Percentiles rank a stretch among this genome's conserved stretches.
phyloP scores from a whole-genome alignment of 1,140 invertebrate species.

The Drosophila carrolli region DNA sequence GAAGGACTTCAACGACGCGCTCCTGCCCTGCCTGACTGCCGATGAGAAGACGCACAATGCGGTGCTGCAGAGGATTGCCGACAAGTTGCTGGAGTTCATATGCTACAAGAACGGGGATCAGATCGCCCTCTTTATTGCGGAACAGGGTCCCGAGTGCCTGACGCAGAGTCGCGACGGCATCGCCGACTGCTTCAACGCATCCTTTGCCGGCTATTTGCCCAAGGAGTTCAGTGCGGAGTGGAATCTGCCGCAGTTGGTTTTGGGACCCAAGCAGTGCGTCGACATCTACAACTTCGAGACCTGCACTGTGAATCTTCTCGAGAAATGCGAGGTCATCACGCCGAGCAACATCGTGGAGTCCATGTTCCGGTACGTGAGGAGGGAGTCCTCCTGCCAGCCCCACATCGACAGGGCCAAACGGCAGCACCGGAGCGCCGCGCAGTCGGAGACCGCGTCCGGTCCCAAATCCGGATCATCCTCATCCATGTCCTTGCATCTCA shows the following conservation, averaged over 20 bases:
- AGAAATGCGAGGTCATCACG: conserved; percentile 89
- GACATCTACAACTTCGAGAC: conserved; percentile 87
- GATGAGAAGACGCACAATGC: conserved; percentile 85
- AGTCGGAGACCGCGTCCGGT: not conserved
- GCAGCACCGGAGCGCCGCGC: conserved; percentile 5
- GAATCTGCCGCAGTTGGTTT: conserved; percentile 62
- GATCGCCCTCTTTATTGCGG: conserved; percentile 92
- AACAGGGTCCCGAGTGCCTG: conserved; percentile 91
- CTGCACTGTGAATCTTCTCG: conserved; percentile 88
- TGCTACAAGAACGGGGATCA: conserved; percentile 93
- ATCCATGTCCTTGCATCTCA: not conserved
- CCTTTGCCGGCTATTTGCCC: conserved; percentile 85
- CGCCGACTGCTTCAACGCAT: conserved; percentile 87
- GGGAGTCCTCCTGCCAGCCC: conserved; percentile 71
- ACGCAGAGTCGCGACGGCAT: conserved; percentile 86
- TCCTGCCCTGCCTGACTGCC: conserved; percentile 88
- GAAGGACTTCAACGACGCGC: conserved; percentile 86
- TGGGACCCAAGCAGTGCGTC: conserved; percentile 65
- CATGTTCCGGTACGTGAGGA: conserved; percentile 88
- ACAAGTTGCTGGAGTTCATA: conserved; percentile 89
- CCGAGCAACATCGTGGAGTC: conserved; percentile 92
- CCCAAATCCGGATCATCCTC: not conserved
- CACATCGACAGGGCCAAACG: conserved; percentile 39
- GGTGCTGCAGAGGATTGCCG: conserved; percentile 88
- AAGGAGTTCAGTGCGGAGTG: conserved; percentile 38